Conservation (phyloP, 2,797 vertebrate genomes). For the Fistularia commersonii region DNA sequence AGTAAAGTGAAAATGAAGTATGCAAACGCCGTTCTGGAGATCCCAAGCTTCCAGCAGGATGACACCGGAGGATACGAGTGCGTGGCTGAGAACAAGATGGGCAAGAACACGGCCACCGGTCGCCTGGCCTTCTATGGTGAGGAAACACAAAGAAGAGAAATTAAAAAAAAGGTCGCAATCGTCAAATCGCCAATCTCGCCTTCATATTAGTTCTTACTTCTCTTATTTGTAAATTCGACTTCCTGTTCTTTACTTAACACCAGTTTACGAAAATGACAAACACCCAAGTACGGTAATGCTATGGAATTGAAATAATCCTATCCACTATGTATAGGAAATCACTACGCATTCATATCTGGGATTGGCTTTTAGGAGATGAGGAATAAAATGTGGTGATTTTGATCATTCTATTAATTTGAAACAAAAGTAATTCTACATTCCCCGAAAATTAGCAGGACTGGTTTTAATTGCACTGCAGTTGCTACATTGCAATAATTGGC, state of each 20-base stretch:
- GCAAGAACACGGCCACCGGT: conserved; percentile 87
- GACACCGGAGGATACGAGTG: conserved; percentile 92
- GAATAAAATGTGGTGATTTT: background rate
- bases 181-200: no score
- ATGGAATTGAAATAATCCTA: no score
- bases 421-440: conserved; percentile 1
- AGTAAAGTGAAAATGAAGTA: conserved; percentile 89
- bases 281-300: background rate
- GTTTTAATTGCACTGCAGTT: conserved; percentile 38
- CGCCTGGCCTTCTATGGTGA: conserved; percentile 89
- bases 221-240: no score
- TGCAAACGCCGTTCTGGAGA: conserved; percentile 88
- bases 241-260: no score
- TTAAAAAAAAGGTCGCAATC: no score
- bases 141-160: background rate
- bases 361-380: background rate
- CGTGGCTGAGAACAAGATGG: conserved; percentile 90
- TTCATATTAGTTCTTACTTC: no score
- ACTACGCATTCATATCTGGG: background rate
- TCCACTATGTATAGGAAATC: no score
- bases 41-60: conserved; percentile 93
- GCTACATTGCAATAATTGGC: conserved; percentile 19
- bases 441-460: conserved; percentile 6
- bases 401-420: background rate
- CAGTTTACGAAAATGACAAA: background rate